Base-by-base conservation (phyloP, 2,888 invertebrate species). In the Ichneumon xanthorius region DNA sequence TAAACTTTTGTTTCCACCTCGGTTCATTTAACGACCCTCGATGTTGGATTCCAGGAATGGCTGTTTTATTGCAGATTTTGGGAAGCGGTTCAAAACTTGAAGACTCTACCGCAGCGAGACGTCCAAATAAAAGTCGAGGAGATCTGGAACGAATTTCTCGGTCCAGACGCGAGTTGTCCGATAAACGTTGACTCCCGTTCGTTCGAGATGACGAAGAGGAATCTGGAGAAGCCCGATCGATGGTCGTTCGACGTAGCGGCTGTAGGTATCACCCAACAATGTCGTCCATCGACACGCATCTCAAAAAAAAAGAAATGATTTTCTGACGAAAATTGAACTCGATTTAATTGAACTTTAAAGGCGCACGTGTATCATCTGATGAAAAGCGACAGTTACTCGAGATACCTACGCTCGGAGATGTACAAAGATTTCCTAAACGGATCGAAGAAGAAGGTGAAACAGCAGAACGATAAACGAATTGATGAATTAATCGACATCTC, bases 281-380 rank as follows among this genome's bases (percentile, higher is more conserved):
- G 22, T 58, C 3, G 61, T 77, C 71, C 55, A 72, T 37, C 55
- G 72, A 48, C 70, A 9, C 3, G 9, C 6, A 33, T 19, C 33
- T 4, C 14, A n/a, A 33, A 37, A 45, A 45, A 58, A 40, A 45
- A 33, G 22, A 65, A 55, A 7, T 7, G n/a, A 19, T 45, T 26
- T 11, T 50, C 14, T 9, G 40, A 61, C 16, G 33, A 30, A 58
- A 33, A 11, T n/a, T 75, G 2, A 53, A 67, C 0, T 94, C 94
- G 0, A 95, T 94, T 93, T 58, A 14, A 19, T 9, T 9, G 19
- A 19, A 68, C 68, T 37, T 55, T 22, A 71, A 37, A 99, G 98
- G 98, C 99, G 7, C 99, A 99, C 94, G 99, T 99, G 55, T 99
- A 99, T 94, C 99, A 99, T 93, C 95, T 99, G 90, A 99, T 99